Base-by-base conservation (phyloP, 2,113 vertebrate genomes). In the Urocynchramus pylzowi region DNA sequence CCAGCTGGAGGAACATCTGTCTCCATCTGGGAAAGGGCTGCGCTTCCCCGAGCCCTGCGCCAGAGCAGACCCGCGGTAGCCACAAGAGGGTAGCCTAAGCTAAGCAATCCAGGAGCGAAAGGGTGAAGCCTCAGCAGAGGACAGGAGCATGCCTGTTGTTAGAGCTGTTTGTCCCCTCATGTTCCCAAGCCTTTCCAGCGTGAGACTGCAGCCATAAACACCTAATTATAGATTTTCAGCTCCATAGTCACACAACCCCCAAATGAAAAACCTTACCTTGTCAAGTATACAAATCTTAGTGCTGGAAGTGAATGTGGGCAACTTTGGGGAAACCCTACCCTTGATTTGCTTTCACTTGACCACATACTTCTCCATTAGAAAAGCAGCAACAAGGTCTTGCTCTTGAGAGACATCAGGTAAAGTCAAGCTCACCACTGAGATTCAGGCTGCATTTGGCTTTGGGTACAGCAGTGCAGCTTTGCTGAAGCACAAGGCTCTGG, bases 21-120 rank as follows among this genome's bases (percentile, higher is more conserved):
- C 61, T 13, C 20, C 33, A 4, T 9, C 19, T 30, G n/a, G 13
- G 49, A 13, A 33, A 39, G 30, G 59, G 53, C 26, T 30, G 53
- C 1, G 1, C 19, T 53, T 65, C 5, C 30, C 39, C 2, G 4
- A 53, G 79, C 42, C 49, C 65, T 33, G 49, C 0, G 5, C 53
- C 71, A 2, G 71, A 82, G 88, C 78, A 88, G 75, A 21, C 30
- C 18, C 31, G 5, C 35, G 8, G 54, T 45, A 78, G 92, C 96
- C 97, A 97, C 96, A 91, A 97, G 97, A 95, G 96, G 96, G 97
- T 91, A 94, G 54, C 92, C 92, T 93, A 97, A 93, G 96, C 94
- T 80, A 83, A 97, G 94, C 80, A 59, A 96, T 95, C 64, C 93
- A 54, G 77, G 37, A 94, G 69, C 1, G 8, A 82, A 78, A 63